Conservation (phyloP, 2,888 invertebrate species). For the Coenonympha glycerion region DNA sequence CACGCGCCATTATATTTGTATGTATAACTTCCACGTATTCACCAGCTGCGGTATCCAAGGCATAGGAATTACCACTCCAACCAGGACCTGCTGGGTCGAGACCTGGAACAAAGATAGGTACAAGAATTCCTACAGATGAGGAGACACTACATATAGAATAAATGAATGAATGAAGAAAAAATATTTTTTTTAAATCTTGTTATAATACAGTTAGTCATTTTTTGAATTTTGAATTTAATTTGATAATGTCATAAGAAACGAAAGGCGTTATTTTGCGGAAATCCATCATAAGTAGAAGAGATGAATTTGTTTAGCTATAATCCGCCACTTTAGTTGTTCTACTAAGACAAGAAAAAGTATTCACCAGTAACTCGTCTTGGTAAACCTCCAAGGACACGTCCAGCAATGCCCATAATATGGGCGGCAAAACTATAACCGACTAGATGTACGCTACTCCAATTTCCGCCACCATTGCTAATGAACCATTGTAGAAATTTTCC, state of each 20-base stretch:
- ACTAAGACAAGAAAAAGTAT: not conserved
- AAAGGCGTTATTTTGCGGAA: no score
- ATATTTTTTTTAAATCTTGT: no score
- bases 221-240: no score
- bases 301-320: no score
- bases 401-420: constrained; percentile 47
- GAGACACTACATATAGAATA: no score
- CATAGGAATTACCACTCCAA: constrained; percentile 31
- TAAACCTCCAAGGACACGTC: constrained; percentile 34
- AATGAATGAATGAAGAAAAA: no score
- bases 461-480: constrained; percentile 37
- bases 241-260: no score
- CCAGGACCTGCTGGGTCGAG: constrained; percentile 38
- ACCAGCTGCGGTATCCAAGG: constrained; percentile 33
- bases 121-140: no score
- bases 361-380: constrained; percentile 38
- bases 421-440: constrained; percentile 54
- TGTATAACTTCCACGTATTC: constrained; percentile 40
- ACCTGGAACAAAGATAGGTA: no score
- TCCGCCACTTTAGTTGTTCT: no score
- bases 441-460: constrained; percentile 44
- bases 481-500: constrained; percentile 43
- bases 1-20: constrained; percentile 38
- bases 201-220: no score
- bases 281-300: no score